A percentile compares a stretch with the other conserved stretches of the same genome.
Evolutionary conservation across 2,113 vertebrate genomes (phyloP).

Genomic region (Bolborhynchus lineola): DNA sequence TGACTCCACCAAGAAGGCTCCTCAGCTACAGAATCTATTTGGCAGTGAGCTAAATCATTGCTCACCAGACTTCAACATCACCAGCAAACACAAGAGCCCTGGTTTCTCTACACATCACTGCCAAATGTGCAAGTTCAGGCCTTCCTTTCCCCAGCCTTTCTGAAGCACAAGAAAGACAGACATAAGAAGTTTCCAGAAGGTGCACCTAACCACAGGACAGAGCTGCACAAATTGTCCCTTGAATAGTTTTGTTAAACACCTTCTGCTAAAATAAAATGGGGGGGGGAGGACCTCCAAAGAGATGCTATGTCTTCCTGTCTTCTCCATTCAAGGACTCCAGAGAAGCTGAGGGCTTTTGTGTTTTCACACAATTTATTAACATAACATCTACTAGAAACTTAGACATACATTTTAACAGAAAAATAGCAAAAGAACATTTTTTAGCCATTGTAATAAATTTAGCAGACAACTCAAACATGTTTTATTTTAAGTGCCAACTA

Average conservation of each 20-base stretch:
- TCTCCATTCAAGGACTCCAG: not conserved
- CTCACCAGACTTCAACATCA: not conserved
- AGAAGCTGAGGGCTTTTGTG: not conserved
- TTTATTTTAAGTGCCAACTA: slow-evolving; percentile 36
- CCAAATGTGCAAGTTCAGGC: not conserved
- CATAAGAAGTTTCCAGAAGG: not conserved
- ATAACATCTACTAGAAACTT: not conserved
- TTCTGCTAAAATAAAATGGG: not conserved
- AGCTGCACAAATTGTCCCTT: not conserved
- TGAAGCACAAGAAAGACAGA: not conserved
- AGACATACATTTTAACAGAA: not conserved
- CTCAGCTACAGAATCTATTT: not conserved
- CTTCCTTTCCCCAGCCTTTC: not conserved
- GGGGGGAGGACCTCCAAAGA: rapidly evolving
- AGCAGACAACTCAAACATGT: slow-evolving; percentile 23
- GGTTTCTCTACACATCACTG: not conserved
- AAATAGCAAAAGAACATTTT: not conserved
- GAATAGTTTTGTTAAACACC: not conserved
- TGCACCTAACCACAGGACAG: not conserved
- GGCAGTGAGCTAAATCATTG: not conserved
- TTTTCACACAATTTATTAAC: slow-evolving; percentile 14
- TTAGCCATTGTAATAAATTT: slow-evolving; percentile 21
- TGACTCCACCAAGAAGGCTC: not conserved
- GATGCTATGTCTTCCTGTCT: not conserved
- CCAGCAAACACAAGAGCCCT: not conserved